A percentile compares a stretch with the other conserved stretches of the same genome.
phyloP scores from a whole-genome alignment of 2,888 invertebrate species.

The Acanthoscelides obtectus region DNA sequence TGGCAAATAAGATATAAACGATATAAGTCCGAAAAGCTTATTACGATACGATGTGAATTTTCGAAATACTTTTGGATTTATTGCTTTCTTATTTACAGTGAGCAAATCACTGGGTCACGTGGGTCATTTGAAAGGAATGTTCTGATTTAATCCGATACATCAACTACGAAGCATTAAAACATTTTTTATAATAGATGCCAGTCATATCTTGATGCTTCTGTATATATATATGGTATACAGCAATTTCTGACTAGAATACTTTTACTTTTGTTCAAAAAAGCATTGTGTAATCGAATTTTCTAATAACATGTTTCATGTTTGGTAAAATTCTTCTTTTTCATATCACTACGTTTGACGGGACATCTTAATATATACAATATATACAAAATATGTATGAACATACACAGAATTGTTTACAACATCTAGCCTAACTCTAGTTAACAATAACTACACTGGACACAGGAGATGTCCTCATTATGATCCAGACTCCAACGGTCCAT shows the following conservation, averaged over 20 bases:
- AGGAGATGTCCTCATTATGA: background rate
- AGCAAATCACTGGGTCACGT: background rate
- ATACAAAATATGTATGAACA: conserved; percentile 27
- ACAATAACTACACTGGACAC: background rate
- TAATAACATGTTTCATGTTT: conserved; percentile 12
- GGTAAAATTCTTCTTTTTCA: background rate
- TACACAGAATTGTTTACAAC: conserved; percentile 35
- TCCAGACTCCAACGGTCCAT: background rate
- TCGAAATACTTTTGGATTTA: background rate
- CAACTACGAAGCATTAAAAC: too few relatives aligned
- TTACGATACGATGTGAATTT: background rate
- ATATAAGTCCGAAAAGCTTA: background rate
- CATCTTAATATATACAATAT: conserved; percentile 33
- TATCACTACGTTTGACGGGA: background rate
- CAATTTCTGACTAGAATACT: conserved; percentile 1
- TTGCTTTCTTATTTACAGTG: background rate
- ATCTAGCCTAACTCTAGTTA: conserved; percentile 28
- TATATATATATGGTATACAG: background rate
- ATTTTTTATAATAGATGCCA: background rate
- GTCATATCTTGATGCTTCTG: background rate
- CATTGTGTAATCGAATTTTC: background rate
- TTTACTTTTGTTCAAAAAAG: background rate
- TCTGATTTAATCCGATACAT: background rate
- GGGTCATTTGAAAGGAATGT: background rate
- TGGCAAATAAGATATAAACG: background rate